Evolutionary conservation across 2,113 vertebrate genomes (phyloP), one percentile per base, ranked within the genome.

Genomic region (Typhlomys cinereus): DNA sequence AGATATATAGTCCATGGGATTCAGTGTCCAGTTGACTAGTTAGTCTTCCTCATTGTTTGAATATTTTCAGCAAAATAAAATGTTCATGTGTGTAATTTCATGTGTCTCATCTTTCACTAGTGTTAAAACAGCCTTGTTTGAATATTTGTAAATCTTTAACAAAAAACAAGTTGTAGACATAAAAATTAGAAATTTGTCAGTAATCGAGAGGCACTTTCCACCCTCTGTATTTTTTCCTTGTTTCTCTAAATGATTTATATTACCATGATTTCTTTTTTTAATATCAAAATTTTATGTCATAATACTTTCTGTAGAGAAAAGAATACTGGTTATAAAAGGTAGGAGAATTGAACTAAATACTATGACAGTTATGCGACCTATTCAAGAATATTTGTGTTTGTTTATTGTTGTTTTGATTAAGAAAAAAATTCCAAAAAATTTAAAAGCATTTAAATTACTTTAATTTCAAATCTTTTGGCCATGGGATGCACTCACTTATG

Each of bases 1-100:
- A 73, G 41, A 31, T 69, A 20, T 31, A 76, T 57, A 73, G 23
- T 61, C 17, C 74, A 75, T 23, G 11, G 73, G 71, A 46, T 39
- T 52, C 39, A 70, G 13, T 91, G 81, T 90, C 93, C 27, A 92
- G 9, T 57, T 92, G 34, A 23, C 69, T 7, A 84, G 2, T 29
- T 7, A 84, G 2, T 29, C n/a, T 74, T 88, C 13, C 34, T 92
- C 81, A 93, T 52, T n/a, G 17, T 71, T 93, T 90, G 64, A 82
- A n/a, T 90, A 93, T 79, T 82, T 96, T 48, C 69, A 41, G 44
- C 14, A 85, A 70, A 89, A 61, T 70, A 78, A 73, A 69, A 83
- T 90, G 74, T 88, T 25, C 7, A 15, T 36, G 9, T 8, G 23
- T 90, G 29, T 34, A n/a, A n/a, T n/a, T n/a, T n/a, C 95, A 27